Conservation (phyloP, 2,113 vertebrate genomes). For the Cebus imitator region DNA sequence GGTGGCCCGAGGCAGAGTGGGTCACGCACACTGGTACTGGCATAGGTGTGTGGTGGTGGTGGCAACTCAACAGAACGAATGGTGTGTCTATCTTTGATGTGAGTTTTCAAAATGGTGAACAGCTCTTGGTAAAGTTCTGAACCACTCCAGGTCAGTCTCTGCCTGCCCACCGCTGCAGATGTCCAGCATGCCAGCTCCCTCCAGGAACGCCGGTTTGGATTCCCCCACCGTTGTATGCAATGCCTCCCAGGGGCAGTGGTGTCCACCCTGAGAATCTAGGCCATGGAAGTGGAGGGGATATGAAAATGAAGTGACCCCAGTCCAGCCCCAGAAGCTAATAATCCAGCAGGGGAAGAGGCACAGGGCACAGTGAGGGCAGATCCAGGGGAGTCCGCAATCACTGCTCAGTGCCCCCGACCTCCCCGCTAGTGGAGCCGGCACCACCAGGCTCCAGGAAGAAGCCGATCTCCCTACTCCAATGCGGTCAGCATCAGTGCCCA, state of each 20-base stretch:
- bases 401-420: background rate
- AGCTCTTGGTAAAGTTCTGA: background rate
- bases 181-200: background rate
- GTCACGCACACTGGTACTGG: rapidly evolving
- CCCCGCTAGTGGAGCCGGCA: background rate
- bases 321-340: background rate
- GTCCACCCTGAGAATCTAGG: background rate
- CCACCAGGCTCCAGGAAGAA: background rate
- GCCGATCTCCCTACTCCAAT: background rate
- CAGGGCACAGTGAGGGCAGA: rapidly evolving
- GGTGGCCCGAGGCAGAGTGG: background rate
- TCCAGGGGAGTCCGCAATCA: background rate
- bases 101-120: background rate
- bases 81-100: background rate
- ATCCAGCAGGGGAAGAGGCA: background rate
- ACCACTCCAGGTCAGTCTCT: background rate
- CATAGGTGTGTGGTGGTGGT: rapidly evolving
- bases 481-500: background rate
- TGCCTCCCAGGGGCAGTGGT: rapidly evolving
- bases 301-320: background rate
- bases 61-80: rapidly evolving
- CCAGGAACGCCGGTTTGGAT: background rate
- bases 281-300: background rate
- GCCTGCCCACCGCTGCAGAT: rapidly evolving
- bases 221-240: background rate